A percentile compares a stretch with the other conserved stretches of the same genome.
These are phyloP conservation scores for Bufotes viridis DNA, from an alignment of 2,797 vertebrate genomes.

Conservation along the genomic window DNA sequence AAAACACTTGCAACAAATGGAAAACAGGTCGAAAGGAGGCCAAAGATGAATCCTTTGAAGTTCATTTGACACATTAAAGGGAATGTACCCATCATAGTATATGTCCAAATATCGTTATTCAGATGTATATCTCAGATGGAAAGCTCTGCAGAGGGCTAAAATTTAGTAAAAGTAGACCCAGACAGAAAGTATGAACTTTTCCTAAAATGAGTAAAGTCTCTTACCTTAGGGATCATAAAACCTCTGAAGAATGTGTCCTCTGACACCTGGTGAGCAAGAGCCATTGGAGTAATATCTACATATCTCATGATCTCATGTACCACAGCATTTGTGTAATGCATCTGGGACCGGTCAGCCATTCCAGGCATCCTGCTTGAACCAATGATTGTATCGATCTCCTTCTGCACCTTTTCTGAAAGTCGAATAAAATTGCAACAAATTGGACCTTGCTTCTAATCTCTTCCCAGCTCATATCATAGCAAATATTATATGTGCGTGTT, in stretches of 20 bases:
- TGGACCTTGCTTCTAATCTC: background rate
- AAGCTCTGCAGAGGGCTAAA: too few relatives aligned
- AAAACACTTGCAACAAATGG: too few relatives aligned
- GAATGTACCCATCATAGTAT: too few relatives aligned
- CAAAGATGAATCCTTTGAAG: too few relatives aligned
- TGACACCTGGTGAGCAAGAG: conserved; percentile 9
- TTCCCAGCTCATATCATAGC: background rate
- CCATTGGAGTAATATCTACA: conserved; percentile 18
- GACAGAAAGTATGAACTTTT: background rate
- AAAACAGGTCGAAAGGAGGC: too few relatives aligned
- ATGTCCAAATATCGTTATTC: too few relatives aligned
- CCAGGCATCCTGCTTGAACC: conserved; percentile 21
- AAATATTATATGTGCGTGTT: background rate
- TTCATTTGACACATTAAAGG: too few relatives aligned
- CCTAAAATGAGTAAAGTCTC: background rate
- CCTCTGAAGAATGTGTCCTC: conserved; percentile 37
- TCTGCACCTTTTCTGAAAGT: conserved; percentile 21
- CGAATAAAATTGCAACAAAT: background rate
- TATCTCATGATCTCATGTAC: conserved; percentile 49
- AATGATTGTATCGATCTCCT: conserved; percentile 43
- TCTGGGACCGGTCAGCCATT: conserved; percentile 7
- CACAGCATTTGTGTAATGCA: conserved; percentile 55
- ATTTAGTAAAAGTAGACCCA: too few relatives aligned
- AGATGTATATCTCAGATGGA: too few relatives aligned
- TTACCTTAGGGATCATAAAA: conserved; percentile 47